Evolutionary conservation across 2,797 vertebrate genomes (phyloP).

Genomic region (Eurystomus glaucurus): DNA sequence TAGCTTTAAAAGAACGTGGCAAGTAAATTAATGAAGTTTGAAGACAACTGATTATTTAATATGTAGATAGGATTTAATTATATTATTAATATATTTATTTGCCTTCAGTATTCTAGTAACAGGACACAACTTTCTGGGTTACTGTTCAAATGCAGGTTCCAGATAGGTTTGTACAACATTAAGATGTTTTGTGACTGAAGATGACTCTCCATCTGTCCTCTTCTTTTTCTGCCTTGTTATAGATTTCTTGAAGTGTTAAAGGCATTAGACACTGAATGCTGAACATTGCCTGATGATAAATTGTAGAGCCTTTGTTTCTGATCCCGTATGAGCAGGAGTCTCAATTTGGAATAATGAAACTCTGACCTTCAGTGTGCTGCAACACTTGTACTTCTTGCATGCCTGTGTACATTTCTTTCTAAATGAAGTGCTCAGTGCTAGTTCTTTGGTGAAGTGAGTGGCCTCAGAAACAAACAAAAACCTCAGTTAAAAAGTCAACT

Average conservation of each 20-base stretch:
- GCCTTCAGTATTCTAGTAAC: neutral
- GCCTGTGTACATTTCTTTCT: neutral
- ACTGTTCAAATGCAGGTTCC: neutral
- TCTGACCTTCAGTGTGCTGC: neutral
- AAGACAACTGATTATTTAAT: neutral
- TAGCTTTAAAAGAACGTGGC: slow-evolving; percentile 56
- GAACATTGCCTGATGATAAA: neutral
- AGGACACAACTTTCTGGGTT: neutral
- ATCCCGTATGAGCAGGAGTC: neutral
- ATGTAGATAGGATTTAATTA: neutral
- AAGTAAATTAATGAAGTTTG: slow-evolving; percentile 35
- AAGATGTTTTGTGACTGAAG: neutral
- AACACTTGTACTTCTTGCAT: neutral
- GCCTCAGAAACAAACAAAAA: neutral
- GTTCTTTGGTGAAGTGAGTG: neutral
- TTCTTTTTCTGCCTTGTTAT: neutral
- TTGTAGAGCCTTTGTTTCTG: neutral
- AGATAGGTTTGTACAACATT: neutral
- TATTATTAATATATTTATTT: slow-evolving; percentile 4
- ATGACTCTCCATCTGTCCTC: neutral
- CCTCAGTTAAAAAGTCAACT: neutral
- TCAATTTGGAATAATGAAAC: neutral
- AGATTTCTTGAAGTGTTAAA: neutral
- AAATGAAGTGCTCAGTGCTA: neutral
- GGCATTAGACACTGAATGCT: neutral